Conservation (phyloP, 2,797 vertebrate species). For the Pogonophryne albipinna region DNA sequence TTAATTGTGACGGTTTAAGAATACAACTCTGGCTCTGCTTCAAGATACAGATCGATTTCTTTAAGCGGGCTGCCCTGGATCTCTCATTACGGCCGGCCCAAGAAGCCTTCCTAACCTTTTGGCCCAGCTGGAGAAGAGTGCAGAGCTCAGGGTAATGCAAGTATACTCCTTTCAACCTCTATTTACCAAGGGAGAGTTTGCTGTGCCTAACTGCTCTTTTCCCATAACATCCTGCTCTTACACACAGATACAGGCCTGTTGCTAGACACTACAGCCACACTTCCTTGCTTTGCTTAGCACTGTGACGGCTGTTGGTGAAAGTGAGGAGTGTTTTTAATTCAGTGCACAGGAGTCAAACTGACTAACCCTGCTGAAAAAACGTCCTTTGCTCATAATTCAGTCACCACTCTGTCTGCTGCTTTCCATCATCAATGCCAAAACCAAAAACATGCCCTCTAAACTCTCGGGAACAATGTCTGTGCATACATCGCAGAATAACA, state of each 20-base stretch:
- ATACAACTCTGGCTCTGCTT: constrained; percentile 33
- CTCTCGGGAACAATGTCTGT: constrained; percentile 17
- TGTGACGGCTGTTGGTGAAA: constrained; percentile 4
- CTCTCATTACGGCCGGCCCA: constrained; percentile 71
- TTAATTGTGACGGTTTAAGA: constrained; percentile 50
- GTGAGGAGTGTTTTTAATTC: constrained; percentile 1
- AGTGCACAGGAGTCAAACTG: constrained; percentile 21
- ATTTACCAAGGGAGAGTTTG: constrained; percentile 69
- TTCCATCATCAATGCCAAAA: constrained; percentile 16
- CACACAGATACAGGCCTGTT: constrained; percentile 39
- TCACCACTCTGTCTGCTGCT: not conserved
- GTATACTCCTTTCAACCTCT: constrained; percentile 67
- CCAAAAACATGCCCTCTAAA: constrained; percentile 20
- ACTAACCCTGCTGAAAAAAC: constrained; percentile 10
- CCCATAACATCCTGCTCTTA: constrained; percentile 46
- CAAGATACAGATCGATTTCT: constrained; percentile 62
- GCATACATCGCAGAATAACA: constrained; percentile 29
- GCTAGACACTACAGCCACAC: not conserved
- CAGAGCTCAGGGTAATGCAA: constrained; percentile 60
- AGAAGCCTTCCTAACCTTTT: constrained; percentile 59
- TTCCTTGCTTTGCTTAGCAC: constrained; percentile 15
- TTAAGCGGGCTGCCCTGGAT: constrained; percentile 57
- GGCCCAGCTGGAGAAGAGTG: constrained; percentile 56
- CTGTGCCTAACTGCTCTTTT: constrained; percentile 57
- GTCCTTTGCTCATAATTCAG: constrained; percentile 18